Percentiles rank a stretch among this genome's conserved stretches.
Evolutionary conservation across 1,140 invertebrate species (phyloP).

Genomic region (Antheraea mylitta): DNA sequence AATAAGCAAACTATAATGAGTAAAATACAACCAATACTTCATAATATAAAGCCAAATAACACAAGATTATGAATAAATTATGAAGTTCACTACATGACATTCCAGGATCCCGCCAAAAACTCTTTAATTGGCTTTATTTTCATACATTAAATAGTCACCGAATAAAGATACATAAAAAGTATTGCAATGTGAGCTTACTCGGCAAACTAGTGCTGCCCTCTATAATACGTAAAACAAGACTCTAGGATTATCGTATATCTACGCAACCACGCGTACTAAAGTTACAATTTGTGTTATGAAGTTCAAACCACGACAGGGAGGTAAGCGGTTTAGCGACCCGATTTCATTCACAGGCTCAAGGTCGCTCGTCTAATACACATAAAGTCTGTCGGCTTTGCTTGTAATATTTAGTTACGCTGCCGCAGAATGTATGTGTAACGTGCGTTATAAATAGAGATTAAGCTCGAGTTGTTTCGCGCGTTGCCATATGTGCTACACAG

Average conservation of each 20-base stretch:
- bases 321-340: conserved; percentile 30
- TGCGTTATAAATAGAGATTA: conserved; percentile 66
- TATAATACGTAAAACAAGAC: too few species aligned
- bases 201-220: too few species aligned
- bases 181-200: too few species aligned
- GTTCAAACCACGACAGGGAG: background rate
- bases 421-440: conserved; percentile 48
- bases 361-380: conserved; percentile 39
- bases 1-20: too few species aligned
- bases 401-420: conserved; percentile 62
- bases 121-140: too few species aligned
- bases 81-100: too few species aligned
- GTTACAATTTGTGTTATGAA: background rate
- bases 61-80: too few species aligned
- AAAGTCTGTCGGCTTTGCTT: conserved; percentile 53
- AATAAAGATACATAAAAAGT: too few species aligned
- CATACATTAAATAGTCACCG: too few species aligned
- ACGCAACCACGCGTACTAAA: background rate
- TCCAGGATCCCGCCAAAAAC: too few species aligned
- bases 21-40: too few species aligned
- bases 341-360: conserved; percentile 41
- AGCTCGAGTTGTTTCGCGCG: conserved; percentile 51
- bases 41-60: too few species aligned
- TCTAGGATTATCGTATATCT: background rate
- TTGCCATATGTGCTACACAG: conserved; percentile 58